Base-by-base conservation (phyloP, 2,113 vertebrate genomes). In the Xyliphius kryptos region DNA sequence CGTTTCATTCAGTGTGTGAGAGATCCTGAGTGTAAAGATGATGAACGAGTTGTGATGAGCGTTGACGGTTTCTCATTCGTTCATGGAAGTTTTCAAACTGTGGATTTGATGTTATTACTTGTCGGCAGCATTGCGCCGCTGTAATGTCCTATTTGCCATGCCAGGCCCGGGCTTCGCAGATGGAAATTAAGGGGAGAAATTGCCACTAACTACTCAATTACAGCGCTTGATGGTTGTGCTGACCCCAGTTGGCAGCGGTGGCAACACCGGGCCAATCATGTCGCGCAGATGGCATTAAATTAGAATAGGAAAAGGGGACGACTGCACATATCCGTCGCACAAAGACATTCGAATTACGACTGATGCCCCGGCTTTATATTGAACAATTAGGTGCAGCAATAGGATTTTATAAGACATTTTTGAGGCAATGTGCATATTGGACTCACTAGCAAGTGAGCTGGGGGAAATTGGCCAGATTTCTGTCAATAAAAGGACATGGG, bases 141-240 rank as follows among this genome's bases (percentile, higher is more conserved):
- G 86, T 88, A 85, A 88, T 86, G 82, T 83, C 83, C 87, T 83
- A 85, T 85, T 87, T 87, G 83, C 83, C 84, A 87, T 87, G 84
- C 86, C 84, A 79, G 77, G 74, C 81, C 82, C 66, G 83, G 80
- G 82, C 81, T 82, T 82, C 65, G 81, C 85, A 82, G 83, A 86
- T 84, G 83, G 84, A 86, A 89, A 89, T 87, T 87, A 89, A 77
- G 82, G 81, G 81, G 79, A 66, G 83, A 87, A 89, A 89, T 89
- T 87, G 85, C 81, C 80, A 83, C 87, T 89, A 89, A 89, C 87
- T 86, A 87, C 85, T 85, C 86, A 88, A 89, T 89, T 89, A 89
- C 82, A 75, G 81, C 77, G 79, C 80, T 84, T 83, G 87, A 89
- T 87, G 85, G 85, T 81, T 71, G 79, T 73, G 79, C 76, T 88